Base-by-base conservation (phyloP, 2,113 vertebrate genomes). In the Spea bombifrons region DNA sequence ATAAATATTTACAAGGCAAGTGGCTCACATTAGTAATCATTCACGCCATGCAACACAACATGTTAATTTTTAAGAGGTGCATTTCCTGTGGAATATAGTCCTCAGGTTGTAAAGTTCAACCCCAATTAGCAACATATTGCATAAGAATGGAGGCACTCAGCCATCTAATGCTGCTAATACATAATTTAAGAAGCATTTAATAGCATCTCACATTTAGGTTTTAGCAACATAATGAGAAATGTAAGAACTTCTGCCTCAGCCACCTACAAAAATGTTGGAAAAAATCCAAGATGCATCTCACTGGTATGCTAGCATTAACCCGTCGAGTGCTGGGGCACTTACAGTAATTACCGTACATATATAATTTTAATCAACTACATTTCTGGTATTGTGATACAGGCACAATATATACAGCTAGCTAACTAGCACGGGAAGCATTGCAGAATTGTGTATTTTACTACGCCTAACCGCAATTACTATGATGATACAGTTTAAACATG, bases 111-210 rank as follows among this genome's bases (percentile, higher is more conserved):
- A 79, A 79, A 79, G 77, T 79, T 79, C 77, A 79, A 73, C 78
- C 78, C 78, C 78, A 80, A 80, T 80, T 80, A 80, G 78, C 65
- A 74, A 65, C 17, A 47, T 61, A 74, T 80, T 73, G 78, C 50
- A 16, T 68, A 74, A 61, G 78, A 74, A 67, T 80, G 71, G 78
- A 63, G 66, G 78, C 78, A 79, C 70, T 80, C 71, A 74, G 71
- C 78, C 71, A 68, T 80, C 71, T 74, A 80, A 73, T 73, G 78
- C 78, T 80, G 72, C 78, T 80, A 74, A 80, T 80, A 61, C 71
- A 80, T 80, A 80, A 80, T 74, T 74, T 74, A 80, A 67, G 52
- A 74, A 52, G 45, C 78, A 74, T 80, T 65, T 80, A 80, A 80
- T 80, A 74, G 78, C 78, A 67, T 74, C 61, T 74, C 71, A 80